Evolutionary conservation across 1,140 invertebrate species (phyloP).

Genomic region (Popillia japonica): DNA sequence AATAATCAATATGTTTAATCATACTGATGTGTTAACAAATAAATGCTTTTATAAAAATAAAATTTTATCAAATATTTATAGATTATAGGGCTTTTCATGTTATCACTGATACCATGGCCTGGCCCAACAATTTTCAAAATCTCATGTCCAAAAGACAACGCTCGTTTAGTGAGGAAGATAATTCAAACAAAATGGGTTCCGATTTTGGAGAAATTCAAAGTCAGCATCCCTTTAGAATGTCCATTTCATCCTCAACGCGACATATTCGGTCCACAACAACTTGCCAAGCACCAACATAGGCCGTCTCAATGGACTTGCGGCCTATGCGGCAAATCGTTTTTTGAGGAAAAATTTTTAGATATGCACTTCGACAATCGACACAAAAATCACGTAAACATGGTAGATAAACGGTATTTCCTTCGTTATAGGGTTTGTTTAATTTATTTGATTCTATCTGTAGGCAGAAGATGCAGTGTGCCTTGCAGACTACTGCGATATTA

Average conservation of each 20-base stretch:
- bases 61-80: slow-evolving; percentile 55
- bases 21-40: too few species aligned
- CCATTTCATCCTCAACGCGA: slow-evolving; percentile 88
- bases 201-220: slow-evolving; percentile 84
- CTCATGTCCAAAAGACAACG: slow-evolving; percentile 87
- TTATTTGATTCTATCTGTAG: slow-evolving; percentile 64
- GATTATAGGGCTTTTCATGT: slow-evolving; percentile 79
- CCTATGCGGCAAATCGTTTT: slow-evolving; percentile 91
- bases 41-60: background rate
- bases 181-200: slow-evolving; percentile 92
- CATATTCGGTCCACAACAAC: slow-evolving; percentile 85
- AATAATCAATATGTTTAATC: slow-evolving; percentile 17
- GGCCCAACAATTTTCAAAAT: slow-evolving; percentile 85
- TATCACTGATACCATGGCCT: slow-evolving; percentile 86
- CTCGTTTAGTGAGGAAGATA: slow-evolving; percentile 86
- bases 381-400: slow-evolving; percentile 84
- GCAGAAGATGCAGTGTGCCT: slow-evolving; percentile 89
- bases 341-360: slow-evolving; percentile 87
- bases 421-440: slow-evolving; percentile 38
- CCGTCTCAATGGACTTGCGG: slow-evolving; percentile 90
- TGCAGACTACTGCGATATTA: slow-evolving; percentile 94
- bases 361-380: slow-evolving; percentile 91
- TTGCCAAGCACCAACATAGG: slow-evolving; percentile 80
- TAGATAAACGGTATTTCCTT: slow-evolving; percentile 55
- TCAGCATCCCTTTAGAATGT: slow-evolving; percentile 83